These are phyloP conservation scores for Macrochelys suwanniensis DNA, from an alignment of 2,797 vertebrate species.

Conservation along the genomic window DNA sequence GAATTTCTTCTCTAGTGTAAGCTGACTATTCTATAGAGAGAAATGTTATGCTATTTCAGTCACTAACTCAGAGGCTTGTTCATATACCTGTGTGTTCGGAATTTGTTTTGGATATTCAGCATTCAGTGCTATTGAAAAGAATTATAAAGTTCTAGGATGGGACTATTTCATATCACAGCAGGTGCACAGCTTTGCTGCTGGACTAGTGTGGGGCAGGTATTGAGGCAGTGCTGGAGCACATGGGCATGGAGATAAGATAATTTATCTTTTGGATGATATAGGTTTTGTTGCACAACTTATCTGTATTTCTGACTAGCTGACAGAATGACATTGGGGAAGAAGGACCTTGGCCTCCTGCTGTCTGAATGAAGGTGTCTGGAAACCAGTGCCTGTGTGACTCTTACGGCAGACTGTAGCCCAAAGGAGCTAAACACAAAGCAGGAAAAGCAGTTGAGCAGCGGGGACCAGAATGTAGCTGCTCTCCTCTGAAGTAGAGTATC, in stretches of 20 bases:
- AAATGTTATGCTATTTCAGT: not conserved
- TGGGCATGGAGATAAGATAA: not conserved
- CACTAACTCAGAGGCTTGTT: not conserved
- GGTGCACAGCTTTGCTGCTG: not conserved
- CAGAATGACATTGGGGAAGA: not conserved
- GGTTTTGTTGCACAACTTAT: not conserved
- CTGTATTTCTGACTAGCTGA: not conserved
- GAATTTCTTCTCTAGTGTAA: not conserved
- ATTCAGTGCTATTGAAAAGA: not conserved
- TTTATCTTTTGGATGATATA: not conserved
- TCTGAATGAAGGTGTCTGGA: not conserved
- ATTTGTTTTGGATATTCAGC: not conserved
- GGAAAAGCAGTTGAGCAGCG: not conserved
- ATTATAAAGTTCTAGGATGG: not conserved
- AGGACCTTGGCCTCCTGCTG: not conserved
- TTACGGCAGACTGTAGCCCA: not conserved
- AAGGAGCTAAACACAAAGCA: not conserved
- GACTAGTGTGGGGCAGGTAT: not conserved
- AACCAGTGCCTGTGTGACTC: accelerated
- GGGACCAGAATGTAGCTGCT: not conserved
- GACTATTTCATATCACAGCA: not conserved
- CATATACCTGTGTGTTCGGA: not conserved
- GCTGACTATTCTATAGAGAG: not conserved
- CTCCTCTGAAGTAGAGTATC: not conserved
- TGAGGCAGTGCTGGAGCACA: accelerated